Evolutionary conservation across 2,888 invertebrate genomes (phyloP).

Genomic region (Volucella inanis): DNA sequence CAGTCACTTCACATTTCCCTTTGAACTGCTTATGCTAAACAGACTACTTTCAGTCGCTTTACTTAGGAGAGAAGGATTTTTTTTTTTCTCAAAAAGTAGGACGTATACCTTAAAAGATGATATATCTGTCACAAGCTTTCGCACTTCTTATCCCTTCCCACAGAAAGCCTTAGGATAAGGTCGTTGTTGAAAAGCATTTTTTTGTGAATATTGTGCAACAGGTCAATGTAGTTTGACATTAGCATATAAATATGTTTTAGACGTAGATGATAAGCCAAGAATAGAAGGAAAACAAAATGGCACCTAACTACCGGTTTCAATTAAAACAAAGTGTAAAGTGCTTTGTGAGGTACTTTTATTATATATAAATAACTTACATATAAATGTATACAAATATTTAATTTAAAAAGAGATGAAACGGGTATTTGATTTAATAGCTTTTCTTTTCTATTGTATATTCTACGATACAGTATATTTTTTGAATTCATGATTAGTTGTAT

Average conservation of each 20-base stretch:
- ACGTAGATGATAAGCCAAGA: not conserved
- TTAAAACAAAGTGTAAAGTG: slow-evolving; percentile 1
- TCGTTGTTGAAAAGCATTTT: slow-evolving; percentile 31
- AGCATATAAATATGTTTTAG: slow-evolving; percentile 1
- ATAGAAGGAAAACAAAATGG: not conserved
- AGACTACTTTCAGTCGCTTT: slow-evolving; percentile 32
- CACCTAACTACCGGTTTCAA: not conserved
- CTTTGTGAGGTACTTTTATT: not conserved
- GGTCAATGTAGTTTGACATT: slow-evolving; percentile 21
- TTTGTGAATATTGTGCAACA: slow-evolving; percentile 33
- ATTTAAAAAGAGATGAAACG: not conserved
- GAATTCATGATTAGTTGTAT: too few relatives aligned
- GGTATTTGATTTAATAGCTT: not conserved
- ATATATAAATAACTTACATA: not conserved
- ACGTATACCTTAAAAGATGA: slow-evolving; percentile 18
- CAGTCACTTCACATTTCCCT: not conserved
- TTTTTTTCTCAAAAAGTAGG: slow-evolving; percentile 17
- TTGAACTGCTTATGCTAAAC: slow-evolving; percentile 28
- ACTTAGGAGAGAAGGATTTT: not conserved
- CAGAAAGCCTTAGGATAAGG: slow-evolving; percentile 39
- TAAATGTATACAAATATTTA: not conserved
- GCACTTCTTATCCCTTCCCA: slow-evolving; percentile 37
- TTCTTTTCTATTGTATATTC: not conserved
- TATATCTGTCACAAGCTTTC: slow-evolving; percentile 12
- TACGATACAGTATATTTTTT: too few relatives aligned